Conservation (phyloP, 2,113 vertebrate species). For the Gopherus evgoodei region DNA sequence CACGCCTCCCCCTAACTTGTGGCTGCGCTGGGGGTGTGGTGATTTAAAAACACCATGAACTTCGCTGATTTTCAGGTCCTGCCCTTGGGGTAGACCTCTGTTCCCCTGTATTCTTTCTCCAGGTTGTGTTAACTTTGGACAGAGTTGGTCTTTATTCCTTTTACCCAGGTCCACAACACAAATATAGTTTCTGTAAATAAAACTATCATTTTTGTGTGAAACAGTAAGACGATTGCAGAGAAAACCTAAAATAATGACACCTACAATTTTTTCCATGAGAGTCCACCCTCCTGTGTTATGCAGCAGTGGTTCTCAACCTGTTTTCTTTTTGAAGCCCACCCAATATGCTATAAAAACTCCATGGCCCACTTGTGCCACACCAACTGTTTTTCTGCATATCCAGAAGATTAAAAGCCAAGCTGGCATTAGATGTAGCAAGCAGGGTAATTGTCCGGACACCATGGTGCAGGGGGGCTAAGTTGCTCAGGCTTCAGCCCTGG, state of each 20-base stretch:
- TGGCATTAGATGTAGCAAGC: too few species aligned
- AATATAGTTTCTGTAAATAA: neutral
- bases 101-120: neutral
- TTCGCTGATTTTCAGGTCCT: neutral
- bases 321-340: too few species aligned
- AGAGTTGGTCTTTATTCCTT: neutral
- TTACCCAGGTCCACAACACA: neutral
- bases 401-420: too few species aligned
- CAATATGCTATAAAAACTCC: too few species aligned
- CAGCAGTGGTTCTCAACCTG: too few species aligned
- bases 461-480: too few species aligned
- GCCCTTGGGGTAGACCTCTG: too few species aligned
- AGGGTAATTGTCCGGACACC: too few species aligned
- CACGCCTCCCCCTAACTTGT: neutral
- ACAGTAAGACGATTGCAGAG: neutral
- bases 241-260: neutral
- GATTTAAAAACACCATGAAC: neutral
- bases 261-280: neutral
- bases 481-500: too few species aligned
- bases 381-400: too few species aligned
- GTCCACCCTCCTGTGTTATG: neutral
- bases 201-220: neutral
- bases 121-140: neutral
- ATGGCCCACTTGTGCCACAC: too few species aligned
- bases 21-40: neutral